phyloP scores from a whole-genome alignment of 2,797 vertebrate species.

The Galagoides demidoff region DNA sequence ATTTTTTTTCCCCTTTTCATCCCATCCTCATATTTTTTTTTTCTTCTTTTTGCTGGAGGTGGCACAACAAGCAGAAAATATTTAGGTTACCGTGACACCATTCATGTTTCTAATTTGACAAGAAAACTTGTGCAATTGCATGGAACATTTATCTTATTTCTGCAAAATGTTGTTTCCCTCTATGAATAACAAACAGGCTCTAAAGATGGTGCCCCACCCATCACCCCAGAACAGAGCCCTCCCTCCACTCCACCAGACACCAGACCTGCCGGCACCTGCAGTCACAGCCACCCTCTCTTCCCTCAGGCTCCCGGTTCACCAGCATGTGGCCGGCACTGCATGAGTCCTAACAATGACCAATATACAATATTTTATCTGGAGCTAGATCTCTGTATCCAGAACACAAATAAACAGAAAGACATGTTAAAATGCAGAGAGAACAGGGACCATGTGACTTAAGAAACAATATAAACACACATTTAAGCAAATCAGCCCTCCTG shows the following conservation, averaged over 20 bases:
- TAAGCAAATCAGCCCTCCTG: background rate
- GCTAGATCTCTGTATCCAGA: background rate
- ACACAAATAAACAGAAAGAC: background rate
- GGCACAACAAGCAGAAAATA: constrained; percentile 17
- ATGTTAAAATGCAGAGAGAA: background rate
- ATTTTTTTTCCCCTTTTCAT: background rate
- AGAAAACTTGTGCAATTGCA: constrained; percentile 67
- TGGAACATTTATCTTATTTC: constrained; percentile 75
- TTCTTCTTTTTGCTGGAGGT: background rate
- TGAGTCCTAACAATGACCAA: rapidly evolving
- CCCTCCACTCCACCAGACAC: rapidly evolving
- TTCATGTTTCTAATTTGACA: constrained; percentile 74
- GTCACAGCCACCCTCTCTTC: background rate
- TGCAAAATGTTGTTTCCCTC: constrained; percentile 60
- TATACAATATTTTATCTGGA: rapidly evolving
- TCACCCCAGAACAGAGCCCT: background rate
- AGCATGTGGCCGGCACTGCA: rapidly evolving
- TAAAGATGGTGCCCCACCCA: background rate
- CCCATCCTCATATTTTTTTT: background rate
- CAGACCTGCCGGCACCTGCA: rapidly evolving
- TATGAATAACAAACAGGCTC: constrained; percentile 70
- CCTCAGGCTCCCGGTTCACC: rapidly evolving
- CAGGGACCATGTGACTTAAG: background rate
- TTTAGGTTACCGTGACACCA: background rate
- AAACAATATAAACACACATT: rapidly evolving